Evolutionary conservation across 2,797 vertebrate species (phyloP), one percentile per base, ranked within the genome.

Genomic region (Lagodon rhomboides): DNA sequence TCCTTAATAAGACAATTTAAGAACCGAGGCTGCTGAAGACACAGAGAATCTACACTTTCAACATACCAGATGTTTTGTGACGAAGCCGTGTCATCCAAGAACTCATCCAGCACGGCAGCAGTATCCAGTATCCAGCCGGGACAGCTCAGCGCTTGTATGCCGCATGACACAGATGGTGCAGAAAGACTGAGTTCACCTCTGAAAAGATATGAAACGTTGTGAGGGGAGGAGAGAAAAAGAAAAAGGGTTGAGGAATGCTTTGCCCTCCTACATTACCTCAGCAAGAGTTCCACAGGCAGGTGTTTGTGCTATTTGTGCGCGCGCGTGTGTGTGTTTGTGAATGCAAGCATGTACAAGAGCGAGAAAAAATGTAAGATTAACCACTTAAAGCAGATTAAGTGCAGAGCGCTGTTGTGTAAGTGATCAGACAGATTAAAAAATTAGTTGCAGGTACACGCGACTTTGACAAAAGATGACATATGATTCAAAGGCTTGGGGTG

Each of bases 221-320:
- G 62, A 87, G 87, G 85, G 89, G 87, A 92, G 91, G 89, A 75
- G 90, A 73, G 76, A 73, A 74, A 53, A 74, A 62, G 68, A 56
- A 65, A 61, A 66, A 63, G 66, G 79, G 54, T 65, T 60, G 79
- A 88, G 89, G 89, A 92, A 93, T 92, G 82, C 72, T 80, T 62
- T 78, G 61, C 91, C 92, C 91, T 88, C 92, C 92, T 89, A 79
- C 90, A 88, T 92, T 92, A 93, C 91, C 90, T 91, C 90, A 91
- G 67, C 79, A 7, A 84, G 66, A 77, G 64, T 38, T 86, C 83
- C 51, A 71, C 64, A 66, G 75, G 86, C 92, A 94, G 93, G 91
- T 93, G 92, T 90, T 84, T 85, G 77, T 72, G 75, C 75, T 62
- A 27, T 54, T 17, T 51, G 60, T 75, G 73, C 1, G 0, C 5